Percentiles rank a stretch among this genome's conserved stretches.
Evolutionary conservation across 2,888 invertebrate genomes (phyloP).

Genomic region (Altica lythri): DNA sequence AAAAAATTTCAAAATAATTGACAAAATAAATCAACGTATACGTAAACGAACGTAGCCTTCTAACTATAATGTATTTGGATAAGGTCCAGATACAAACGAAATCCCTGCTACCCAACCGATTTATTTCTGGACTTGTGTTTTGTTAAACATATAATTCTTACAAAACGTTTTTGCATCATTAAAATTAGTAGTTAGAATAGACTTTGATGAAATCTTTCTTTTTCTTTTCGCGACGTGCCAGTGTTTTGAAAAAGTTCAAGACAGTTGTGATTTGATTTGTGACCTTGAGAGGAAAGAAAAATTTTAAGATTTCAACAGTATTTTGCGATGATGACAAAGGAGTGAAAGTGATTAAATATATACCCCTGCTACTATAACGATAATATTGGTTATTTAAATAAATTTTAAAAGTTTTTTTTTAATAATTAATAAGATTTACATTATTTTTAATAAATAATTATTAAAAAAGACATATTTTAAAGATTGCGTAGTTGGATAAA

Average conservation of each 20-base stretch:
- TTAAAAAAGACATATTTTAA: no score
- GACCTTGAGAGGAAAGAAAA: conserved; percentile 5
- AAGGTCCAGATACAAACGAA: conserved; percentile 50
- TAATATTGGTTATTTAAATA: no score
- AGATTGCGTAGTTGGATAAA: no score
- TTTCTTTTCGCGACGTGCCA: conserved; percentile 20
- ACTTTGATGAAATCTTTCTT: conserved; percentile 26
- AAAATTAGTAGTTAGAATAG: conserved; percentile 35
- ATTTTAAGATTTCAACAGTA: conserved; percentile 1
- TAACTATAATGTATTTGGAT: conserved; percentile 45
- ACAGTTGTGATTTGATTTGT: conserved; percentile 19
- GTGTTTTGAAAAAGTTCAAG: conserved; percentile 5
- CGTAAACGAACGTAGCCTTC: conserved; percentile 13
- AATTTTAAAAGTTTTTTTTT: no score
- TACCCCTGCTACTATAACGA: no score
- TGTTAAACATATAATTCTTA: conserved; percentile 49
- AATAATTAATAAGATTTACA: no score
- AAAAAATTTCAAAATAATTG: no score
- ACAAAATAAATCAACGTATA: conserved; percentile 9
- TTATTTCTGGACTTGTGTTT: conserved; percentile 54
- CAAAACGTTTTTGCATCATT: conserved; percentile 46
- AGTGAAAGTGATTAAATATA: conserved; percentile 10
- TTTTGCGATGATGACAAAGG: conserved; percentile 3
- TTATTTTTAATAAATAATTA: no score
- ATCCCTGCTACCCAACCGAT: conserved; percentile 46